Percentiles rank a stretch among this genome's conserved stretches.
phyloP scores from a whole-genome alignment of 1,140 invertebrate species.

The Phortica variegata region DNA sequence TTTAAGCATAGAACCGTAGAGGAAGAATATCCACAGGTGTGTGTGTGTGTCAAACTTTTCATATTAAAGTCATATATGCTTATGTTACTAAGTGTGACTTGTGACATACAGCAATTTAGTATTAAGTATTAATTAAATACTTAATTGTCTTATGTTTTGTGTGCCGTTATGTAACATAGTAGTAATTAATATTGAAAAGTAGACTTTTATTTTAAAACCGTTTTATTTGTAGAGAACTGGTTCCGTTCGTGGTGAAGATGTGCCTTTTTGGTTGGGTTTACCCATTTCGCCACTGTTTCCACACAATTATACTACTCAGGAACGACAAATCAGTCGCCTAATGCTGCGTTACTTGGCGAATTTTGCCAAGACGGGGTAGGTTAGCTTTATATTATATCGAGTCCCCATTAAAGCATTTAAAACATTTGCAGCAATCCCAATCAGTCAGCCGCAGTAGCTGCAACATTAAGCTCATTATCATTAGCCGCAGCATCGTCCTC shows the following conservation, averaged over 20 bases:
- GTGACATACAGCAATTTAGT: too few relatives aligned
- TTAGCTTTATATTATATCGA: background rate
- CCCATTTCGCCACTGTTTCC: constrained; percentile 72
- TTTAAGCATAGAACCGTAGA: constrained; percentile 79
- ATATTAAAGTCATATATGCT: background rate
- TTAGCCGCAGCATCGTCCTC: background rate
- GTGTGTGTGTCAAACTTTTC: background rate
- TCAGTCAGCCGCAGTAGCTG: constrained; percentile 23
- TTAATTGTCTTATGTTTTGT: too few relatives aligned
- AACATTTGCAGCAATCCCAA: constrained; percentile 42
- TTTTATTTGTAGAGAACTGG: constrained; percentile 65
- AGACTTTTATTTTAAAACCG: background rate
- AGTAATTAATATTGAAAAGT: too few relatives aligned
- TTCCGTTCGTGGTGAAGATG: constrained; percentile 88
- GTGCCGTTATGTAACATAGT: too few relatives aligned
- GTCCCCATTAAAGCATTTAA: background rate
- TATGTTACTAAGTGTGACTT: too few relatives aligned
- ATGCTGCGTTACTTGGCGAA: constrained; percentile 81
- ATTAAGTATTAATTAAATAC: too few relatives aligned
- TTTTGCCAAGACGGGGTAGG: constrained; percentile 78
- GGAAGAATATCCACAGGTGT: constrained; percentile 76
- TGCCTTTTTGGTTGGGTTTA: constrained; percentile 90
- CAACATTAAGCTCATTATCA: constrained; percentile 1
- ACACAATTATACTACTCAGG: constrained; percentile 72
- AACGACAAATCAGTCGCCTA: constrained; percentile 71